Conservation (phyloP, 2,888 invertebrate species). For the Salticus scenicus region DNA sequence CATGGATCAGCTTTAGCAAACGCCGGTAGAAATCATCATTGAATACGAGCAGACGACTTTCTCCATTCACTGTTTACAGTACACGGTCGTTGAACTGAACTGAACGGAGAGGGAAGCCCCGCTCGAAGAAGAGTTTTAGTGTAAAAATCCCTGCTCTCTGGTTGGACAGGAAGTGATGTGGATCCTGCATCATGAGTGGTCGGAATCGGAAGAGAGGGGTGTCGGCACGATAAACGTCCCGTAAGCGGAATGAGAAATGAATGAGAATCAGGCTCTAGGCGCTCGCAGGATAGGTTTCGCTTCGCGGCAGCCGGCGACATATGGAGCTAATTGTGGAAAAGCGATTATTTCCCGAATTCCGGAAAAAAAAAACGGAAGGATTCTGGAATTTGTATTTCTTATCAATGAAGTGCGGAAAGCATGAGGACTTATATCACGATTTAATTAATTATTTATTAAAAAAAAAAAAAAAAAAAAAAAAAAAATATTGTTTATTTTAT, state of each 20-base stretch:
- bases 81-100: constrained; percentile 46
- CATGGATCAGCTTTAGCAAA: neutral
- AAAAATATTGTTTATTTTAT: too few species aligned
- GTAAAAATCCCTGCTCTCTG: constrained; percentile 21
- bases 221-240: neutral
- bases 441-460: too few species aligned
- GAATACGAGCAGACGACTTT: neutral
- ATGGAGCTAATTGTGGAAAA: neutral
- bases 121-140: too few species aligned
- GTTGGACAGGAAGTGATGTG: constrained; percentile 40
- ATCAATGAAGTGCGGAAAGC: too few species aligned
- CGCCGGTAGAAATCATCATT: neutral
- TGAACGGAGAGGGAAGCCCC: constrained; percentile 37
- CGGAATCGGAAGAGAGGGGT: constrained; percentile 3
- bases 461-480: too few species aligned
- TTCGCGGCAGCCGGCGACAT: neutral
- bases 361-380: neutral
- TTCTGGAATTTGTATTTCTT: too few species aligned
- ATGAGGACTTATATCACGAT: too few species aligned
- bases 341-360: neutral
- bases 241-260: constrained; percentile 16
- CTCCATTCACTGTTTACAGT: constrained; percentile 23
- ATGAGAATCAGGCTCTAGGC: neutral
- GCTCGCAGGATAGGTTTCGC: constrained; percentile 2
- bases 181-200: constrained; percentile 20